Percentiles rank a stretch among this genome's conserved stretches.
These are phyloP conservation scores for Diarsia brunnea DNA, from an alignment of 2,888 invertebrate species.

Conservation along the genomic window DNA sequence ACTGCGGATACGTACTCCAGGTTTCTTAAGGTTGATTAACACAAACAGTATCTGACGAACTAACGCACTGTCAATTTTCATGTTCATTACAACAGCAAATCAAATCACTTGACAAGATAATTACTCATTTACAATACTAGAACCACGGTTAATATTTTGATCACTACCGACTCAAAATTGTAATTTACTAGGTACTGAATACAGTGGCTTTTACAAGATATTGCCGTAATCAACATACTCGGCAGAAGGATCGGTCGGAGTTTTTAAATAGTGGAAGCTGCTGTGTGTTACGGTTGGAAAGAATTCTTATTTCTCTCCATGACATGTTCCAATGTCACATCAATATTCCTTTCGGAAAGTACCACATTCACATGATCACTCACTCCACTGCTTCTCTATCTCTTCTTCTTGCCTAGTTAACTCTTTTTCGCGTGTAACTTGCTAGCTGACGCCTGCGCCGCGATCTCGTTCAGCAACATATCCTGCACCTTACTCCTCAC, in stretches of 20 bases:
- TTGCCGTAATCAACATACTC: not conserved
- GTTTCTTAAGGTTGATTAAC: not conserved
- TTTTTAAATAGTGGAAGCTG: not conserved
- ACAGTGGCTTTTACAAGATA: not conserved
- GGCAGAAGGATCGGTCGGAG: not conserved
- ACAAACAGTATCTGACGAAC: not conserved
- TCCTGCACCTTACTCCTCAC: conserved; percentile 81
- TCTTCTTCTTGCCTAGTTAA: conserved; percentile 49
- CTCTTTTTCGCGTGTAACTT: conserved; percentile 53
- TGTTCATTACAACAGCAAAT: not conserved
- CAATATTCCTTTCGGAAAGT: not conserved
- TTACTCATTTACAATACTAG: not conserved
- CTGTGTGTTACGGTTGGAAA: not conserved
- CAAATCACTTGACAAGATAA: not conserved
- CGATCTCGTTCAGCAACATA: conserved; percentile 76
- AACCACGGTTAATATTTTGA: not conserved
- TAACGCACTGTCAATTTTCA: not conserved
- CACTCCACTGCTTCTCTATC: conserved; percentile 26
- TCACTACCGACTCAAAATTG: not conserved
- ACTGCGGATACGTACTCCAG: not conserved
- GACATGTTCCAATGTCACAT: not conserved
- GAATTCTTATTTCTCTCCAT: not conserved
- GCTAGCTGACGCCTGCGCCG: conserved; percentile 60
- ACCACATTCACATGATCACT: not conserved
- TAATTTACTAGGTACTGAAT: not conserved